phyloP scores from a whole-genome alignment of 1,140 invertebrate genomes.

The Himalopsyche phryganea region DNA sequence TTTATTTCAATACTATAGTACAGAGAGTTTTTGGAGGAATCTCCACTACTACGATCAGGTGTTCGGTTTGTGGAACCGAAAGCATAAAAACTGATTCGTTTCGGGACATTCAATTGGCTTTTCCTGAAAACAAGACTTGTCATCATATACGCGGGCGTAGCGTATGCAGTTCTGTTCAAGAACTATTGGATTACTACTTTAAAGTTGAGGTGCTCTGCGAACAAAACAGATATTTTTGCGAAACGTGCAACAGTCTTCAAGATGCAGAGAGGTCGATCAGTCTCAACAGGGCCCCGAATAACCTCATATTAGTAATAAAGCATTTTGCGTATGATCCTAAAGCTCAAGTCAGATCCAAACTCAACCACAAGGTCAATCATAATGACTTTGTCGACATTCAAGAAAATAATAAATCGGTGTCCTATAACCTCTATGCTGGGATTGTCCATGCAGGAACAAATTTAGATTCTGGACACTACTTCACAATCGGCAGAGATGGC shows the following conservation, averaged over 20 bases:
- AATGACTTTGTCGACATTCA: slow-evolving; percentile 57
- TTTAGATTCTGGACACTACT: slow-evolving; percentile 83
- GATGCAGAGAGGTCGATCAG: slow-evolving; percentile 73
- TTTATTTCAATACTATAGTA: slow-evolving; percentile 46
- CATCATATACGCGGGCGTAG: slow-evolving; percentile 38
- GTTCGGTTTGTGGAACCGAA: slow-evolving; percentile 63
- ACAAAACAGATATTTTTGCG: slow-evolving; percentile 80
- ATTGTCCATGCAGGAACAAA: slow-evolving; percentile 80
- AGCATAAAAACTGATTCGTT: slow-evolving; percentile 73
- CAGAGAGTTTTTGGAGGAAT: slow-evolving; percentile 72
- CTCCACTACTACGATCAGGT: slow-evolving; percentile 67
- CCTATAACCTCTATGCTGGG: slow-evolving; percentile 73
- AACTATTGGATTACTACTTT: slow-evolving; percentile 71
- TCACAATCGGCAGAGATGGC: slow-evolving; percentile 70
- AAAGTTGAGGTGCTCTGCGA: slow-evolving; percentile 69
- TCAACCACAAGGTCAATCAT: slow-evolving; percentile 64
- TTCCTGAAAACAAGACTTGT: slow-evolving; percentile 55
- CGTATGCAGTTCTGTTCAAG: slow-evolving; percentile 60
- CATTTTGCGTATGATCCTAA: slow-evolving; percentile 75
- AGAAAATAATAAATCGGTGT: slow-evolving; percentile 47
- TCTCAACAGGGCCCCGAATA: slow-evolving; percentile 67
- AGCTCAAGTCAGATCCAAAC: slow-evolving; percentile 68
- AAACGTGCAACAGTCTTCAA: slow-evolving; percentile 67
- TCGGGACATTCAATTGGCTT: slow-evolving; percentile 76
- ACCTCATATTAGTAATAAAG: slow-evolving; percentile 76